Conservation (phyloP, 2,797 vertebrate genomes). For the Protosalanx chinensis region DNA sequence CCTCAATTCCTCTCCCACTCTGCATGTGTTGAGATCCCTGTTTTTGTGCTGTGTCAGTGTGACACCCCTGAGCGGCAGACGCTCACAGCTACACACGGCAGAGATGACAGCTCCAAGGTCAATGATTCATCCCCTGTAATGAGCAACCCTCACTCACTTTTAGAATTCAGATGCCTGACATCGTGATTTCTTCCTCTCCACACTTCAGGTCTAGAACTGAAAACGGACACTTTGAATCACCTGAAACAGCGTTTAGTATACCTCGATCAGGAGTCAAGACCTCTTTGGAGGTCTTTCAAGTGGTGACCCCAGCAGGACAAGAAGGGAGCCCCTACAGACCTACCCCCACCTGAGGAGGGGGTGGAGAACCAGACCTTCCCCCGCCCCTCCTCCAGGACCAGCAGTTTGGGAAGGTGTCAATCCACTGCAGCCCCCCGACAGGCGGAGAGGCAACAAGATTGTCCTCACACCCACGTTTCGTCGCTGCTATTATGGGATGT, state of each 20-base stretch:
- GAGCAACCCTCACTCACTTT: neutral
- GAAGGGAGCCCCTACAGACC: too few species aligned
- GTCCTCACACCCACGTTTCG: too few species aligned
- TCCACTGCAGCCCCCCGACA: constrained; percentile 1
- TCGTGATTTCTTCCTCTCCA: neutral
- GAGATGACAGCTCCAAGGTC: neutral
- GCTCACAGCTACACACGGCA: neutral
- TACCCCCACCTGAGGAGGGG: too few species aligned
- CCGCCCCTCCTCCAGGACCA: neutral
- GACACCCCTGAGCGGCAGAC: neutral
- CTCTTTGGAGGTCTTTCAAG: too few species aligned
- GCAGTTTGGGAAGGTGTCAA: constrained; percentile 12
- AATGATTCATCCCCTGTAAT: neutral
- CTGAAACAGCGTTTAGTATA: too few species aligned
- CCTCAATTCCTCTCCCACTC: neutral
- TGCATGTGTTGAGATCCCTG: neutral
- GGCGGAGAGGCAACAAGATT: too few species aligned
- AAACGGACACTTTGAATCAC: too few species aligned
- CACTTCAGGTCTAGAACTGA: too few species aligned
- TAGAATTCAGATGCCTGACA: neutral
- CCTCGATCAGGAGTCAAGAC: too few species aligned
- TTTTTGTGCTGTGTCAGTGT: neutral
- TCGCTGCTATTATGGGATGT: constrained; percentile 10
- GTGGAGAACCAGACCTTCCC: too few species aligned
- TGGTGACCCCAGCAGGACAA: too few species aligned